Evolutionary conservation across 2,797 vertebrate species (phyloP).

Genomic region (Spheniscus humboldti): DNA sequence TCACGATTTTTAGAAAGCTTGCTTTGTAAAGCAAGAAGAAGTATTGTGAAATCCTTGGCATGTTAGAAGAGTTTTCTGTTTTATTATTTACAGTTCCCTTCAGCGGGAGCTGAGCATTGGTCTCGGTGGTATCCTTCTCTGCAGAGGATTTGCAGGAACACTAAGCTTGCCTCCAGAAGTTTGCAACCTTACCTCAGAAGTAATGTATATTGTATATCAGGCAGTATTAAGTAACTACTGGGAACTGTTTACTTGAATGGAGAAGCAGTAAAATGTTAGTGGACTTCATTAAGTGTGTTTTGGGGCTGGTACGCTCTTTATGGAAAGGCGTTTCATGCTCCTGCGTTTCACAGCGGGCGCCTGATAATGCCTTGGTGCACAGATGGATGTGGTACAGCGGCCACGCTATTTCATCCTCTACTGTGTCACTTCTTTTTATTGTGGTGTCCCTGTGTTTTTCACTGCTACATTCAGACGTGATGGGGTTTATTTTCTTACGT

Average conservation of each 20-base stretch:
- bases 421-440: neutral
- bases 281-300: neutral
- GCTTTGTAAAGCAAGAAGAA: neutral
- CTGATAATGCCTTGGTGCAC: neutral
- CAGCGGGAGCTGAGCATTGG: neutral
- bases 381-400: neutral
- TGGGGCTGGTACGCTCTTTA: neutral
- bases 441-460: neutral
- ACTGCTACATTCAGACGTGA: neutral
- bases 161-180: neutral
- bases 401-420: neutral
- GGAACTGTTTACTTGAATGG: neutral
- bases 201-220: neutral
- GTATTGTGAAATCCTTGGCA: neutral
- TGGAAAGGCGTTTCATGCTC: neutral
- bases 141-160: neutral
- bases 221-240: neutral
- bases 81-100: neutral
- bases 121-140: neutral
- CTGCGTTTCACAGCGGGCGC: rapidly evolving
- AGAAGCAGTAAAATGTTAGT: neutral
- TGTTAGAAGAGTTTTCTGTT: neutral
- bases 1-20: neutral
- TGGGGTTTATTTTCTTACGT: neutral
- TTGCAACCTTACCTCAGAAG: neutral